phyloP scores from a whole-genome alignment of 2,113 vertebrate species.

The Garra rufa region DNA sequence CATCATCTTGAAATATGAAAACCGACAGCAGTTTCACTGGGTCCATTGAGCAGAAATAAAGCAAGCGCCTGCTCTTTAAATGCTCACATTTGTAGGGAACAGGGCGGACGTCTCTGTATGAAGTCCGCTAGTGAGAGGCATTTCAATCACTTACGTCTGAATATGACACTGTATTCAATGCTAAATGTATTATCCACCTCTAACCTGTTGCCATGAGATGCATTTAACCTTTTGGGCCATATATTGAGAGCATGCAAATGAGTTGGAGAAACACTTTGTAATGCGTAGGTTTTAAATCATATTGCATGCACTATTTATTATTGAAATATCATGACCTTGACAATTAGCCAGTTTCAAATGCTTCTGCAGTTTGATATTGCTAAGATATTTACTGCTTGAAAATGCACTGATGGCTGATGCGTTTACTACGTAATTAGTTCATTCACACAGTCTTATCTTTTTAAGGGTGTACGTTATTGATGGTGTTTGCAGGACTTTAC shows the following conservation, averaged over 20 bases:
- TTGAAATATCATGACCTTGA: too few relatives aligned
- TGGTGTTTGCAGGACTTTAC: background rate
- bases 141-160: too few relatives aligned
- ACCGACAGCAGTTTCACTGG: constrained; percentile 6
- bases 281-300: background rate
- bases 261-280: background rate
- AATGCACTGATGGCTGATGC: background rate
- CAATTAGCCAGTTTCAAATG: too few relatives aligned
- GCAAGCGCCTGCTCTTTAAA: background rate
- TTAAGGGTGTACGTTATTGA: background rate
- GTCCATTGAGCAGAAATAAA: background rate
- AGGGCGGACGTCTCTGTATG: background rate
- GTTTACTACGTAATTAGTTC: background rate
- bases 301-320: background rate
- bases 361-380: background rate
- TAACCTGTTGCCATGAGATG: background rate
- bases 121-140: background rate
- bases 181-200: background rate
- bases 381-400: background rate
- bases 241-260: background rate
- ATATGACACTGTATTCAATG: background rate
- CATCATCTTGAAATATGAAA: constrained; percentile 23
- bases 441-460: background rate
- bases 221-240: background rate
- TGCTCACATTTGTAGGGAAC: background rate